Percentiles rank a stretch among this genome's conserved stretches.
These are phyloP conservation scores for Drymonia ruficornis DNA, from an alignment of 2,888 invertebrate species.

Conservation along the genomic window DNA sequence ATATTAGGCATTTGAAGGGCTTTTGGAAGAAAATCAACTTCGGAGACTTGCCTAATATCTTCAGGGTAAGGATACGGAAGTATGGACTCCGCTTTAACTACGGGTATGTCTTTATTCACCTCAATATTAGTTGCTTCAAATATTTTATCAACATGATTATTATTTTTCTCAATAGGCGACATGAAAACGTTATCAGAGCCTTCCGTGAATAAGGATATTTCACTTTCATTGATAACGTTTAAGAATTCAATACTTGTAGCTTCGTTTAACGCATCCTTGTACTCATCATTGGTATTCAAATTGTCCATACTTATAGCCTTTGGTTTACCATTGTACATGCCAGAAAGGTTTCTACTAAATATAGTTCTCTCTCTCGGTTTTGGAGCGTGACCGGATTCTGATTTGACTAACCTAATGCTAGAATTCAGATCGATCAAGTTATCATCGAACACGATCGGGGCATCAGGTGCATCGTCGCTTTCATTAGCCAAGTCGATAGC, in stretches of 20 bases:
- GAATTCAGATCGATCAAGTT: slow-evolving; percentile 42
- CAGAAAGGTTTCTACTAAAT: slow-evolving; percentile 60
- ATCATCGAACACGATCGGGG: slow-evolving; percentile 27
- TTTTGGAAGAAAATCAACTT: slow-evolving; percentile 37
- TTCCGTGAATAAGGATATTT: slow-evolving; percentile 63
- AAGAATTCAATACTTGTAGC: slow-evolving; percentile 73
- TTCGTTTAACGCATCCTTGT: slow-evolving; percentile 65
- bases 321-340: slow-evolving; percentile 71
- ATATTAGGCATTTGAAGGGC: slow-evolving; percentile 17
- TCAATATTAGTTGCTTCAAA: slow-evolving; percentile 30
- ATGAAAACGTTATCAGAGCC: slow-evolving; percentile 68
- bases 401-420: slow-evolving; percentile 45
- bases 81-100: slow-evolving; percentile 64
- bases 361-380: slow-evolving; percentile 53
- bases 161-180: slow-evolving; percentile 55
- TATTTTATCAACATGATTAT: slow-evolving; percentile 36
- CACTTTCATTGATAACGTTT: slow-evolving; percentile 52
- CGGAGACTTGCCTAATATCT: slow-evolving; percentile 44
- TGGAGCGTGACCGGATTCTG: slow-evolving; percentile 48
- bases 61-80: slow-evolving; percentile 65
- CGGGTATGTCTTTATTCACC: slow-evolving; percentile 41
- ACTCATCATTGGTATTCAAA: slow-evolving; percentile 56
- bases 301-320: slow-evolving; percentile 76
- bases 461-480: slow-evolving; percentile 34
- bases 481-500: slow-evolving; percentile 57